phyloP scores from a whole-genome alignment of 2,113 vertebrate species.

The Gambusia holbrooki region DNA sequence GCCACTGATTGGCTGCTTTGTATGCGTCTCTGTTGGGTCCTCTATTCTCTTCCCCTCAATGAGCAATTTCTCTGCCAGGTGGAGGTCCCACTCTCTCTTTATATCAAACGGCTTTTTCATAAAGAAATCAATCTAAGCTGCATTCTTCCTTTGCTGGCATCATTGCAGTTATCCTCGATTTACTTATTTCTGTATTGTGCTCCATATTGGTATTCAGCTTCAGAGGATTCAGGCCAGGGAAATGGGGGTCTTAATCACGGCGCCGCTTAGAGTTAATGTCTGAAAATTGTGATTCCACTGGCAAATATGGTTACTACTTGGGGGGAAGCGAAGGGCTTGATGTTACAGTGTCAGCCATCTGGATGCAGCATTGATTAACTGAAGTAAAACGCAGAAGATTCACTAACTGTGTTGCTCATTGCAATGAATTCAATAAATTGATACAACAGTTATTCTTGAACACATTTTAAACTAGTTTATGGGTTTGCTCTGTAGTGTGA shows the following conservation, averaged over 20 bases:
- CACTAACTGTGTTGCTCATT: neutral
- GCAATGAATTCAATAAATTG: neutral
- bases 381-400: neutral
- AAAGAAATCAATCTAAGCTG: constrained; percentile 30
- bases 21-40: constrained; percentile 34
- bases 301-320: neutral
- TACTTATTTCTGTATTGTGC: constrained; percentile 5
- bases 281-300: neutral
- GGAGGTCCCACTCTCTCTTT: constrained; percentile 14
- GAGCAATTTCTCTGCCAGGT: constrained; percentile 50
- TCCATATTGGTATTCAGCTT: neutral
- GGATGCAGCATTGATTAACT: neutral
- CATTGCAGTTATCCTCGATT: constrained; percentile 19
- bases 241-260: constrained; percentile 11
- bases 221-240: neutral
- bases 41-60: constrained; percentile 39
- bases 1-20: constrained; percentile 32
- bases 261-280: constrained; percentile 9
- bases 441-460: neutral
- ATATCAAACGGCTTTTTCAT: constrained; percentile 24
- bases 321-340: neutral
- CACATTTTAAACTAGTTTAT: neutral
- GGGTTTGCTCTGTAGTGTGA: neutral
- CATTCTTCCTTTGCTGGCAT: constrained; percentile 13
- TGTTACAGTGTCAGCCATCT: neutral